Evolutionary conservation across 2,113 vertebrate species (phyloP).

Genomic region (Centropus unirufus): DNA sequence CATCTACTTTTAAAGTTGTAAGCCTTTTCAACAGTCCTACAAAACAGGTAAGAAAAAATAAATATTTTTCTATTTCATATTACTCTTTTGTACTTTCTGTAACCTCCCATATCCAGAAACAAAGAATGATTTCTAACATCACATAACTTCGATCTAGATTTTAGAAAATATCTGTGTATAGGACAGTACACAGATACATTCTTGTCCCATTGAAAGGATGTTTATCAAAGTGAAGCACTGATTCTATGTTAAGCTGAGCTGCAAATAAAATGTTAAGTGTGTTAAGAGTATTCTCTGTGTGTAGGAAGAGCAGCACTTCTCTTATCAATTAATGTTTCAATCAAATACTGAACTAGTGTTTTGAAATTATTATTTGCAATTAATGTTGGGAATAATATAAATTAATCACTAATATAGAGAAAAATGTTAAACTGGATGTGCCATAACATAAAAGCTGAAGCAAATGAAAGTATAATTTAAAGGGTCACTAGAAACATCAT

Average conservation of each 20-base stretch:
- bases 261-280: neutral
- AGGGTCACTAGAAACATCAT: neutral
- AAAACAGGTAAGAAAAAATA: neutral
- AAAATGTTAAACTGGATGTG: neutral
- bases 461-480: neutral
- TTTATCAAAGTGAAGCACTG: neutral
- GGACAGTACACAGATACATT: neutral
- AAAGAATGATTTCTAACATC: neutral
- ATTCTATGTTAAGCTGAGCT: neutral
- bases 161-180: neutral
- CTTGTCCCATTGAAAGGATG: neutral
- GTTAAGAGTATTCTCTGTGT: neutral
- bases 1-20: constrained; percentile 97
- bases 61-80: neutral
- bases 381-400: neutral
- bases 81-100: neutral
- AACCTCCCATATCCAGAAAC: neutral
- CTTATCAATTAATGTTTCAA: neutral
- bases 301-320: neutral
- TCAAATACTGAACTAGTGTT: neutral
- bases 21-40: constrained; percentile 96
- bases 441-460: neutral
- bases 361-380: neutral
- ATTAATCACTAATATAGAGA: neutral
- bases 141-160: neutral